Evolutionary conservation across 2,888 invertebrate genomes (phyloP).

Genomic region (Aphodius sticticus): DNA sequence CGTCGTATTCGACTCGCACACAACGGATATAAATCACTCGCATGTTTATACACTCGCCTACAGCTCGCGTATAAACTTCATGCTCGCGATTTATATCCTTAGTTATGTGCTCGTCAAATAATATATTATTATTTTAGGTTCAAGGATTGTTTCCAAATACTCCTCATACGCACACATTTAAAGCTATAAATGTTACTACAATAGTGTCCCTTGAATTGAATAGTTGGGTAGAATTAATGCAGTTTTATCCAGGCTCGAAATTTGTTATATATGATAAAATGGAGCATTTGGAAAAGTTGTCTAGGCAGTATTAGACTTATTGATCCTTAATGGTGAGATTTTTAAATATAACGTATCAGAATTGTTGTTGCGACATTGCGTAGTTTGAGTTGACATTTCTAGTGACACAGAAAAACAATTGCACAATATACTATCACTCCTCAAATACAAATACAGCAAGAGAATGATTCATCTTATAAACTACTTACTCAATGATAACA

Average conservation of each 20-base stretch:
- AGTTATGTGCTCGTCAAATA: no score
- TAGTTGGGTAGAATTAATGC: conserved; percentile 43
- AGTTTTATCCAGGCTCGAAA: conserved; percentile 43
- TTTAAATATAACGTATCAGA: not conserved
- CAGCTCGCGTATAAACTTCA: no score
- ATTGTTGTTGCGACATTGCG: not conserved
- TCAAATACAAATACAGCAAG: no score
- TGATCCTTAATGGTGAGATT: not conserved
- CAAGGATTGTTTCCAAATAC: conserved; percentile 43
- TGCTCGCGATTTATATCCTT: no score
- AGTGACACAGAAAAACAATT: not conserved
- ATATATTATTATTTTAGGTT: conserved; percentile 36
- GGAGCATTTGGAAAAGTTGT: conserved; percentile 23
- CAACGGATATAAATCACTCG: no score
- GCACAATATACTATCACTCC: no score
- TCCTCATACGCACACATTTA: conserved; percentile 44
- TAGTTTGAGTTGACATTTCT: not conserved
- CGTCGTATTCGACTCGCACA: no score
- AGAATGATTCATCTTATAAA: no score
- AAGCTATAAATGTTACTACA: conserved; percentile 39
- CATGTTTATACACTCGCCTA: no score
- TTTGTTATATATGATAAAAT: conserved; percentile 42
- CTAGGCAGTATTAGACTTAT: conserved; percentile 8
- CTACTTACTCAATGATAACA: no score
- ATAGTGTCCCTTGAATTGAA: conserved; percentile 40